Conservation (phyloP, 2,113 vertebrate species). For the Ptychochromis oligacanthus region DNA sequence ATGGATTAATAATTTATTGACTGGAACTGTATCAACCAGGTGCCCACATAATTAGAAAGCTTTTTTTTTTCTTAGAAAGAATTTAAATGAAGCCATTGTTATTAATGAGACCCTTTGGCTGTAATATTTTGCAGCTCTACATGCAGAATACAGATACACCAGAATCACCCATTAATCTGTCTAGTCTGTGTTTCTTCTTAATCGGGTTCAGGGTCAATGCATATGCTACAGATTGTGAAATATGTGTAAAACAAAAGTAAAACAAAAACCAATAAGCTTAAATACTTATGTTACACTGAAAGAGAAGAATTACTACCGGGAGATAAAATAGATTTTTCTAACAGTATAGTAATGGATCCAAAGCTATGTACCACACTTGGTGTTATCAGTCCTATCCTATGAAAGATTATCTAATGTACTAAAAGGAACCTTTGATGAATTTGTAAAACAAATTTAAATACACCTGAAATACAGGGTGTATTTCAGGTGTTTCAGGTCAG, state of each 20-base stretch:
- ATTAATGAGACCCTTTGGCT: slow-evolving; percentile 5
- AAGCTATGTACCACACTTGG: not conserved
- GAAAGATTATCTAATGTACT: not conserved
- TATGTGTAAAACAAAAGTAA: not conserved
- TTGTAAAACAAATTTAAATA: too few relatives aligned
- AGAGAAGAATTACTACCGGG: not conserved
- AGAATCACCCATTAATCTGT: slow-evolving; percentile 2
- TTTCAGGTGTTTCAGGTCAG: too few relatives aligned
- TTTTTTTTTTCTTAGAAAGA: not conserved
- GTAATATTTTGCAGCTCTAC: not conserved
- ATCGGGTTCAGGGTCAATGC: not conserved
- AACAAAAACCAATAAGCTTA: not conserved
- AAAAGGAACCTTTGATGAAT: not conserved
- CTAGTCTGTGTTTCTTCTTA: not conserved
- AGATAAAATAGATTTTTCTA: not conserved
- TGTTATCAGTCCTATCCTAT: too few relatives aligned
- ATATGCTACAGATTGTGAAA: not conserved
- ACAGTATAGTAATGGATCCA: too few relatives aligned
- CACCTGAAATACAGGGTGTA: too few relatives aligned
- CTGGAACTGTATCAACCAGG: slow-evolving; percentile 1
- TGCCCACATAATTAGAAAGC: not conserved
- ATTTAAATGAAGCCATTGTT: not conserved
- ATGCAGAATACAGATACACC: not conserved
- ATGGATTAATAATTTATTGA: slow-evolving; percentile 13
- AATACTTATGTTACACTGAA: not conserved